A percentile compares a stretch with the other conserved stretches of the same genome.
phyloP scores from a whole-genome alignment of 2,797 vertebrate species.

The Danio albolineatus region DNA sequence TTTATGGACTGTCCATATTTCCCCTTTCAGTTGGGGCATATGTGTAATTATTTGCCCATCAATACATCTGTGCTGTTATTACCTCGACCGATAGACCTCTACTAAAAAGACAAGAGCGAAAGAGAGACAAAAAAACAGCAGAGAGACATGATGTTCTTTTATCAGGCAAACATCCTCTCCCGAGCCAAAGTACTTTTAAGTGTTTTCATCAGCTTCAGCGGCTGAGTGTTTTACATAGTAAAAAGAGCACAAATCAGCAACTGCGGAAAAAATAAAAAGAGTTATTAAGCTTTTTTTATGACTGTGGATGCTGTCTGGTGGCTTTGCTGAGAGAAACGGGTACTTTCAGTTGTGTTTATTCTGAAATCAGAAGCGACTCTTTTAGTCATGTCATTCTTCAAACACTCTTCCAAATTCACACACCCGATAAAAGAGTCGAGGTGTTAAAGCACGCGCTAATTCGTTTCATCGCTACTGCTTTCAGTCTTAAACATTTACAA shows the following conservation, averaged over 20 bases:
- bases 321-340: constrained; percentile 22
- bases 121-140: constrained; percentile 31
- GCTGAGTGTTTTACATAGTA: constrained; percentile 36
- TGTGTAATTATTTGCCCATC: constrained; percentile 57
- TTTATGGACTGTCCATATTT: constrained; percentile 53
- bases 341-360: constrained; percentile 29
- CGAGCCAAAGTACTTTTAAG: constrained; percentile 45
- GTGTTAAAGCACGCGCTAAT: constrained; percentile 4
- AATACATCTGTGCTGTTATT: constrained; percentile 53
- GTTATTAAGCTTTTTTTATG: constrained; percentile 12
- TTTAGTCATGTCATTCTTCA: background rate
- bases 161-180: constrained; percentile 52
- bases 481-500: background rate
- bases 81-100: constrained; percentile 42
- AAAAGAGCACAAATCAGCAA: constrained; percentile 29
- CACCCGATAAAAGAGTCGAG: background rate
- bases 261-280: constrained; percentile 17
- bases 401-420: constrained; percentile 21
- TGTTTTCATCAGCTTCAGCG: constrained; percentile 40
- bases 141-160: constrained; percentile 60
- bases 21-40: constrained; percentile 46
- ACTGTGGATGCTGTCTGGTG: constrained; percentile 7
- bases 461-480: background rate
- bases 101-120: constrained; percentile 42
- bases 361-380: constrained; percentile 19